Conservation (phyloP, 1,140 invertebrate species). For the Heliconius melpomene region DNA sequence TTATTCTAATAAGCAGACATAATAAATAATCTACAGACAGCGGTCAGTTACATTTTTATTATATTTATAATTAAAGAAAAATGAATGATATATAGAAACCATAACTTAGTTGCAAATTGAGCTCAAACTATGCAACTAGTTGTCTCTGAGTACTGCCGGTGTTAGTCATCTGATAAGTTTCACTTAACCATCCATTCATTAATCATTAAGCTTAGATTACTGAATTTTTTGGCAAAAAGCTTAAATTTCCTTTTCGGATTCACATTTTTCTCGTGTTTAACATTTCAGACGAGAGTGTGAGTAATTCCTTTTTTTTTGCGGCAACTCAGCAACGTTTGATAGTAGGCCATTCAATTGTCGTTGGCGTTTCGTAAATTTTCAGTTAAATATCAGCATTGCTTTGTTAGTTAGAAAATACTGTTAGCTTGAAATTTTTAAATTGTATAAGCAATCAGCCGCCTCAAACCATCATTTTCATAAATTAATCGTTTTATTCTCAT, state of each 20-base stretch:
- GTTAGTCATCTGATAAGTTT: too few species aligned
- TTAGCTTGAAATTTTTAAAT: background rate
- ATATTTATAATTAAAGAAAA: too few species aligned
- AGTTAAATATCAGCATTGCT: conserved; percentile 21
- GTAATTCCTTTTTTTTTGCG: conserved; percentile 44
- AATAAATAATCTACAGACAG: too few species aligned
- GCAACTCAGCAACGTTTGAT: conserved; percentile 34
- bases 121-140: too few species aligned
- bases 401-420: conserved; percentile 21
- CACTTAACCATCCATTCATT: background rate
- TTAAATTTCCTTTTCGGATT: too few species aligned
- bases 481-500: background rate
- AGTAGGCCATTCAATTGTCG: conserved; percentile 34
- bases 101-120: too few species aligned
- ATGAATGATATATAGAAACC: too few species aligned
- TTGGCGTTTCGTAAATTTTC: conserved; percentile 31
- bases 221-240: too few species aligned
- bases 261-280: background rate
- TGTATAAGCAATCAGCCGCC: background rate
- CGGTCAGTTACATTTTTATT: too few species aligned
- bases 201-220: background rate
- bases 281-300: background rate
- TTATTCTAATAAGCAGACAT: too few species aligned
- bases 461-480: too few species aligned
- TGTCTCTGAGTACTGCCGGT: too few species aligned